phyloP scores from a whole-genome alignment of 2,113 vertebrate species.

The Spilogale gracilis region DNA sequence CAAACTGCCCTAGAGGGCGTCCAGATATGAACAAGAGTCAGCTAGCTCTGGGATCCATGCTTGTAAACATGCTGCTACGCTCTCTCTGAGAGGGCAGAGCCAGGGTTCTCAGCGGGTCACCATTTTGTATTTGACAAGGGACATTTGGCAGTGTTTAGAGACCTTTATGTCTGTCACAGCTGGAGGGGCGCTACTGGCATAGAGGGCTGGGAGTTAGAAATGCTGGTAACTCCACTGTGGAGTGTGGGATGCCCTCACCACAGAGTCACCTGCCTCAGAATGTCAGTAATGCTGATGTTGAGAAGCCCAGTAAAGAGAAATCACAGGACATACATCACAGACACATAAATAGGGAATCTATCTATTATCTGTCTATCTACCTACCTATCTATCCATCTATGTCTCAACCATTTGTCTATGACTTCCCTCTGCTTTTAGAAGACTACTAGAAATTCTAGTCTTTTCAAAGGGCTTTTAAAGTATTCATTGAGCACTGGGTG shows the following conservation, averaged over 20 bases:
- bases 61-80: too few species aligned
- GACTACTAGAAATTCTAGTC: neutral
- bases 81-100: rapidly evolving
- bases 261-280: neutral
- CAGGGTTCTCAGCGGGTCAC: neutral
- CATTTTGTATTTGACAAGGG: neutral
- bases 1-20: too few species aligned
- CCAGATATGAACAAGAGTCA: neutral
- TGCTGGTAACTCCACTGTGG: rapidly evolving
- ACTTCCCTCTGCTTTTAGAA: neutral
- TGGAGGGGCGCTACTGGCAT: neutral
- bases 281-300: rapidly evolving
- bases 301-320: rapidly evolving
- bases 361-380: neutral
- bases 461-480: neutral
- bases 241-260: rapidly evolving
- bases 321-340: neutral
- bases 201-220: neutral
- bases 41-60: neutral
- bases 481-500: neutral
- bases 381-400: neutral
- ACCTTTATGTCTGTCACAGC: neutral
- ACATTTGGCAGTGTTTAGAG: neutral
- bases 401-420: neutral
- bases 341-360: neutral